Percentiles rank a stretch among this genome's conserved stretches.
Conservation (phyloP, 2,888 invertebrate genomes). For the Ennomos quercinarius region DNA sequence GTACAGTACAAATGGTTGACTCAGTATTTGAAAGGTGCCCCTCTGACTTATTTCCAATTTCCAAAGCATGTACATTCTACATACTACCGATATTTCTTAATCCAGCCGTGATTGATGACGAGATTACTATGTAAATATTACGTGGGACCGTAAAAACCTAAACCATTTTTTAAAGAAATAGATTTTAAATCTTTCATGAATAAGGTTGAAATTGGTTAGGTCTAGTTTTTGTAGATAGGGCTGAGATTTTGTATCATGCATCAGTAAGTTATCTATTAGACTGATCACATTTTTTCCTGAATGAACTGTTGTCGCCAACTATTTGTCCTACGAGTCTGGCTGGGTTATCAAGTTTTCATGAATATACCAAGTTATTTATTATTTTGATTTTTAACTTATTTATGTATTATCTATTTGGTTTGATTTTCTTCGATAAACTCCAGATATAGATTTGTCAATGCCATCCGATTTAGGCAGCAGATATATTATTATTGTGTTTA, state of each 20-base stretch:
- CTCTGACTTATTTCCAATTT: too few relatives aligned
- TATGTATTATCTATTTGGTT: too few relatives aligned
- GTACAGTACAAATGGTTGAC: too few relatives aligned
- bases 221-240: neutral
- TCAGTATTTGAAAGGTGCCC: too few relatives aligned
- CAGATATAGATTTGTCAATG: too few relatives aligned
- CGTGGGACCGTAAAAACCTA: neutral
- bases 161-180: neutral
- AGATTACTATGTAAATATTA: slow-evolving; percentile 25
- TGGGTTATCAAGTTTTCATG: too few relatives aligned
- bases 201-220: slow-evolving; percentile 7
- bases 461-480: too few relatives aligned
- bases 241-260: slow-evolving; percentile 10
- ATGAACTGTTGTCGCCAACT: slow-evolving; percentile 3
- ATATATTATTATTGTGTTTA: too few relatives aligned
- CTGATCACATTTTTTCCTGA: slow-evolving; percentile 10
- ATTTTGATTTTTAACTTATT: too few relatives aligned
- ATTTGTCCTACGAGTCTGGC: too few relatives aligned
- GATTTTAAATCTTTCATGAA: neutral
- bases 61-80: neutral
- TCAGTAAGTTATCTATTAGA: slow-evolving; percentile 18
- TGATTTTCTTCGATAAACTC: too few relatives aligned
- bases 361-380: too few relatives aligned
- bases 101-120: slow-evolving; percentile 34
- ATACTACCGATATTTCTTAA: slow-evolving; percentile 18